Evolutionary conservation across 2,113 vertebrate genomes (phyloP).

Genomic region (Sclerurus mexicanus): DNA sequence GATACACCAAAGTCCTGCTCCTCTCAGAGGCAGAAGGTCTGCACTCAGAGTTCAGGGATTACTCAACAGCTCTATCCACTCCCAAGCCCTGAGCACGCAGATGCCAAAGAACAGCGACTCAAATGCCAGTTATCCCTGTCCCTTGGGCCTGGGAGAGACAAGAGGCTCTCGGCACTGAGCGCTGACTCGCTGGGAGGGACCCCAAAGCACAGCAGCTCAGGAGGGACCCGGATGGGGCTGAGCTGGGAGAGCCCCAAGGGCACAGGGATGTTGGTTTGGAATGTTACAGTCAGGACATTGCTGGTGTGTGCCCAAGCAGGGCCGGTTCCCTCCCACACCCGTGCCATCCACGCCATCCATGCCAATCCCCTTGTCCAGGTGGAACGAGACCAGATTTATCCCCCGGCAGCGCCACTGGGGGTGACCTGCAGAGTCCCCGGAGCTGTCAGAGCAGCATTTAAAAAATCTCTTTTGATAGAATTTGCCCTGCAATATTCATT

Average conservation of each 20-base stretch:
- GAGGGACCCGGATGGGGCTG: background rate
- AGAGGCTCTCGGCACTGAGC: background rate
- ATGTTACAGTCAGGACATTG: background rate
- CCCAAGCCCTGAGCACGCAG: background rate
- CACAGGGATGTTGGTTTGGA: background rate
- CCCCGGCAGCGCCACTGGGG: background rate
- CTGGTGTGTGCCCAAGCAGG: background rate
- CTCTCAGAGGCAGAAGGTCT: background rate
- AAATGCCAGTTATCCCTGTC: background rate
- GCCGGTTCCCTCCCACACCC: background rate
- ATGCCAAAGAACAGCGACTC: background rate
- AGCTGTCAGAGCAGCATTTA: too few species aligned
- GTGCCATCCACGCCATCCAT: background rate
- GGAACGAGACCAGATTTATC: background rate
- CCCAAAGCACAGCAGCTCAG: background rate
- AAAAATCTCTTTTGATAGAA: background rate
- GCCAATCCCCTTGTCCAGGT: background rate
- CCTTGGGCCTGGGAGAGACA: background rate
- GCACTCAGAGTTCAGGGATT: background rate
- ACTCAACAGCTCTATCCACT: background rate
- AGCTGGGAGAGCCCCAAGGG: background rate
- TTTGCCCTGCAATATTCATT: background rate
- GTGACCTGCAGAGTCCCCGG: background rate
- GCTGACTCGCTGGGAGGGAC: background rate
- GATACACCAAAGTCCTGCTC: background rate